Evolutionary conservation across 2,113 vertebrate species (phyloP).

Genomic region (Tetrao urogallus): DNA sequence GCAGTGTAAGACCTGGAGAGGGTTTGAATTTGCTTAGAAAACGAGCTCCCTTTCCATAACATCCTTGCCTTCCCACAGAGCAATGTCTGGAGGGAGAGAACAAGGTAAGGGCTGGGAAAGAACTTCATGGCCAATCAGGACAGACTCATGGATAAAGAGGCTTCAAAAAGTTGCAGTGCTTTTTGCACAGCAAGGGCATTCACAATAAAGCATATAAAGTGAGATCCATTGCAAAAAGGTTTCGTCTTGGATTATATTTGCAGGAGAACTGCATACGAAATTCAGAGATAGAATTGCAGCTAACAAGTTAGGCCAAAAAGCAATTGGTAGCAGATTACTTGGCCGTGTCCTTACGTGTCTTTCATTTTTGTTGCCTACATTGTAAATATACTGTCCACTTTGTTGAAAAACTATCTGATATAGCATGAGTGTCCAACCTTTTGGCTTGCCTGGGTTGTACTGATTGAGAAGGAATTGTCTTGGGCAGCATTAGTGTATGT

Average conservation of each 20-base stretch:
- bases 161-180: conserved; percentile 31
- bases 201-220: background rate
- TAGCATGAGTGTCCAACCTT: background rate
- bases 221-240: background rate
- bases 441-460: background rate
- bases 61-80: background rate
- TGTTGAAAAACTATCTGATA: background rate
- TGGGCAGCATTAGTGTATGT: background rate
- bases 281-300: conserved; percentile 15
- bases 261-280: conserved; percentile 15
- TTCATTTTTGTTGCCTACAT: conserved; percentile 28
- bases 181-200: background rate
- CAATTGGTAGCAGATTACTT: conserved; percentile 44
- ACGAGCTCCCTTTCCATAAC: background rate
- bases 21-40: conserved; percentile 39
- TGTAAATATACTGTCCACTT: background rate
- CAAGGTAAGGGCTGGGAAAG: background rate
- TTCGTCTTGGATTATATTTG: background rate
- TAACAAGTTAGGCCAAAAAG: conserved; percentile 4
- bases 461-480: background rate
- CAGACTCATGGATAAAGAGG: background rate
- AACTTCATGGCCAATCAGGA: background rate
- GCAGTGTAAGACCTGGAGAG: background rate
- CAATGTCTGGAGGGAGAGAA: background rate
- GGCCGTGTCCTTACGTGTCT: conserved; percentile 1